These are phyloP conservation scores for Trypoxylus dichotomus DNA, from an alignment of 1,140 invertebrate species.

Conservation along the genomic window DNA sequence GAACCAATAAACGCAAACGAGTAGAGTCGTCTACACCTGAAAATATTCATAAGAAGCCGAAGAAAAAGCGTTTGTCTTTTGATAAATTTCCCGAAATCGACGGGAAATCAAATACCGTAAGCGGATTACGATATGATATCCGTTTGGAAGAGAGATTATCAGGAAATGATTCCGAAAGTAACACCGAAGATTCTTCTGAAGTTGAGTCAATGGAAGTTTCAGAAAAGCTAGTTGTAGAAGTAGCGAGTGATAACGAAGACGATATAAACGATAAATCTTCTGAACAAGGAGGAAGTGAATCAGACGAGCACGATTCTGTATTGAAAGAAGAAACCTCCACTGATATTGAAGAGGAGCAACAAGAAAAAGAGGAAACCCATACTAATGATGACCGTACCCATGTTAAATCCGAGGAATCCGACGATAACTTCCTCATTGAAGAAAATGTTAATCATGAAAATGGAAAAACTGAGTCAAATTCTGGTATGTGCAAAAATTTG, in stretches of 20 bases:
- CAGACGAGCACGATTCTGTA: background rate
- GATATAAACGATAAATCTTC: background rate
- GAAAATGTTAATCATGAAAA: background rate
- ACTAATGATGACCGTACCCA: background rate
- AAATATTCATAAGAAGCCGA: constrained; percentile 34
- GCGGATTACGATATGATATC: too few species aligned
- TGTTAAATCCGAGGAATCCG: background rate
- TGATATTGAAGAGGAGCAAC: background rate
- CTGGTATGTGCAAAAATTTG: background rate
- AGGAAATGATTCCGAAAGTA: background rate
- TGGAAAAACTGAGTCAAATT: background rate
- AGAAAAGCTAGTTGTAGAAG: too few species aligned
- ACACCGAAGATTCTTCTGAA: background rate
- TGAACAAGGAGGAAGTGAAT: background rate
- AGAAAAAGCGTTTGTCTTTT: constrained; percentile 39
- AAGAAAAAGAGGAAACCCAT: background rate
- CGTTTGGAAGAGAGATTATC: constrained; percentile 37
- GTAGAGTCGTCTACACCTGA: constrained; percentile 23
- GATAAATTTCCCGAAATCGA: constrained; percentile 25
- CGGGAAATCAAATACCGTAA: constrained; percentile 31
- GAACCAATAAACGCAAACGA: background rate
- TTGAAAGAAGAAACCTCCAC: too few species aligned
- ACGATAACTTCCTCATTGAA: background rate
- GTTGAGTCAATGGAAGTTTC: too few species aligned
- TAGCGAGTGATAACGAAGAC: too few species aligned